Evolutionary conservation across 2,888 invertebrate species (phyloP).

Genomic region (Leucoma salicis): DNA sequence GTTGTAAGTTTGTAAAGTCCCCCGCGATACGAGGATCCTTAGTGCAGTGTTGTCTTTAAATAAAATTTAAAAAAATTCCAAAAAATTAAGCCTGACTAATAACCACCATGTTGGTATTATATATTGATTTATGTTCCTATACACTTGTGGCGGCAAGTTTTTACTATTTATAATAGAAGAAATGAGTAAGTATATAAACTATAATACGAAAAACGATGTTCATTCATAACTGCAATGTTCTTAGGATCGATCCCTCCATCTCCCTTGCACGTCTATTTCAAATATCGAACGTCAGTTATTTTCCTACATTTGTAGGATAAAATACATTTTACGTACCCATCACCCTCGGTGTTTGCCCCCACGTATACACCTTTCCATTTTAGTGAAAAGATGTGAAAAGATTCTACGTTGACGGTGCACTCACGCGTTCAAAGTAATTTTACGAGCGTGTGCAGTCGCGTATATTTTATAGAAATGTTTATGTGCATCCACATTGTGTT

Average conservation of each 20-base stretch:
- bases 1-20: too few relatives aligned
- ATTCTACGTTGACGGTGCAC: conserved; percentile 6
- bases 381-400: neutral
- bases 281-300: neutral
- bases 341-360: neutral
- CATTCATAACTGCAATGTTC: neutral
- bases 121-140: too few relatives aligned
- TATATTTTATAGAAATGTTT: neutral
- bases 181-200: too few relatives aligned
- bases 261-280: neutral
- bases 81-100: too few relatives aligned
- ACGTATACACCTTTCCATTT: neutral
- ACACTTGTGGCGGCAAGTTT: too few relatives aligned
- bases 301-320: neutral
- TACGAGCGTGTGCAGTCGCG: neutral
- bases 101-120: too few relatives aligned
- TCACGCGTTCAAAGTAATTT: neutral
- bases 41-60: too few relatives aligned
- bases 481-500: too few relatives aligned
- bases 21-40: too few relatives aligned
- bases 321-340: neutral
- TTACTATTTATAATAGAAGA: too few relatives aligned
- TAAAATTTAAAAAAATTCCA: too few relatives aligned
- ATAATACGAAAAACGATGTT: neutral
- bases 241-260: neutral